Evolutionary conservation across 2,888 invertebrate genomes (phyloP), one percentile per base, ranked within the genome.

Genomic region (Amphimallon solstitiale): DNA sequence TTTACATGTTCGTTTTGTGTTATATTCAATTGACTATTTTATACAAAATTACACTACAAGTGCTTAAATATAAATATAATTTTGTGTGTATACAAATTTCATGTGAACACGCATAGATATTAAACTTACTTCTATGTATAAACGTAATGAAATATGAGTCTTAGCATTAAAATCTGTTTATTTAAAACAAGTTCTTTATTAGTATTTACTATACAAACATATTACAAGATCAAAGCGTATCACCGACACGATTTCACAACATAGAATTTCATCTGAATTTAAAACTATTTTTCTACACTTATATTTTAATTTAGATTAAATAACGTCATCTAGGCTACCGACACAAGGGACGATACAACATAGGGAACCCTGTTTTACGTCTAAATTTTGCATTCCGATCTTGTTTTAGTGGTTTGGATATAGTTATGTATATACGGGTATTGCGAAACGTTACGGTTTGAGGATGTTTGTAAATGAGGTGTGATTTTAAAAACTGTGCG

Each of bases 91-190:
- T 37, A 1, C 37, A 37, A 9, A 37, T 37, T 37, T 2, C 1
- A 37, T 4, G 5, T 37, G n/a, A 23, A 9, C 23, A 45, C 17
- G 38, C 37, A 61, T 56, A 10, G 43, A 56, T 43, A 56, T 40
- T 37, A 52, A 52, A 45, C 51, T 17, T 62, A 62, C 43, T 66
- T 62, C 14, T 64, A n/a, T n/a, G n/a, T n/a, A 43, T 46, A 66
- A 64, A 63, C 43, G 46, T 60, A 64, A 63, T 60, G 56, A 56
- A 56, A 56, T 51, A 51, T 15, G 51, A 51, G 51, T n/a, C 51
- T 51, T 51, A 56, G 12, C 40, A 56, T 56, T 38, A 56, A 45
- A 43, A 35, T 52, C 34, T 63, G 63, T 63, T 63, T 63, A 63
- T 63, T 63, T 63, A 54, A 63, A 54, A 43, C 46, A 45, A 35